Base-by-base conservation (phyloP, 2,888 invertebrate species). In the Schizotus pectinicornis region DNA sequence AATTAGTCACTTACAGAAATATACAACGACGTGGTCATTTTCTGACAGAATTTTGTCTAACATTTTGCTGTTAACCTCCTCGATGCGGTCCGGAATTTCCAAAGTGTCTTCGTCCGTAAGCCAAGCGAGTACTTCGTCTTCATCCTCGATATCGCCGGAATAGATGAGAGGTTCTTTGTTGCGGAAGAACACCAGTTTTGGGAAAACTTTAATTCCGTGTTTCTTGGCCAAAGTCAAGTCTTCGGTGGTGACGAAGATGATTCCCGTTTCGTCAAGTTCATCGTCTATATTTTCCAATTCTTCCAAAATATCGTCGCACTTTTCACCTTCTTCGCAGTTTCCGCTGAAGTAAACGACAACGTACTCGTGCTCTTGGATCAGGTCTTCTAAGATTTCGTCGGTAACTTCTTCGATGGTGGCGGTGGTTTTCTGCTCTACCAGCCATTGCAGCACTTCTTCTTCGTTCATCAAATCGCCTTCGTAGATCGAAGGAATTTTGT, bases 371-470 rank as follows among this genome's bases (percentile, higher is more conserved):
- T 94, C 92, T 64, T 91, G 91, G 68, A 95, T 92, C 22, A 95
- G 84, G 71, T 91, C 90, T 59, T 85, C 84, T 22, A 95, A 80
- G 70, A 95, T 94, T 81, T 95, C 94, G 77, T 95, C 95, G 2
- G 94, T 94, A 36, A 95, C 94, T 81, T 95, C 95, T 81, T 95
- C 95, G 70, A 95, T 95, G 3, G 95, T 95, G 6, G 94, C 94
- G 1, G 90, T 89, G 73, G 89, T 89, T 79, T 95, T 94, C 74
- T 95, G 94, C 67, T 93, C 87, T 63, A 94, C 85, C 1, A 92
- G 80, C 95, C 95, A 95, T 68, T 90, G 87, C n/a, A 95, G 80
- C 3, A 95, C 94, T 81, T 94, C 92, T 55, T 95, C 92, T 79
- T 95, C 95, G 74, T 94, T 94, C 84, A 93, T 89, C 0, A 95